These are phyloP conservation scores for Drosophila kepulauana DNA, from an alignment of 1,140 invertebrate species.

Conservation along the genomic window DNA sequence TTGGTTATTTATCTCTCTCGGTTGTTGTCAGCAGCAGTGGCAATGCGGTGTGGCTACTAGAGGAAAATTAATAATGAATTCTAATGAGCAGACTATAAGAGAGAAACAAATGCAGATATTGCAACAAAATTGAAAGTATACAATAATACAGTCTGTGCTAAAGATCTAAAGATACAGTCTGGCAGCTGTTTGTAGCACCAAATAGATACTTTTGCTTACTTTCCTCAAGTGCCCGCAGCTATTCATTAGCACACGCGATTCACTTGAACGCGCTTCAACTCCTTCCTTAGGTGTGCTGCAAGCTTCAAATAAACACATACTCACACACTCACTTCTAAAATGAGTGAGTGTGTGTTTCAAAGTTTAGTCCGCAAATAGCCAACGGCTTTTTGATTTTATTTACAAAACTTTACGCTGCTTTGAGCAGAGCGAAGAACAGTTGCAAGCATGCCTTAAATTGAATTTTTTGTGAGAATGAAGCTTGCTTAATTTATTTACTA, in stretches of 20 bases:
- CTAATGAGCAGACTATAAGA: conserved; percentile 59
- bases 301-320: not conserved
- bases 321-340: not conserved
- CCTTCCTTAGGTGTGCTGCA: conserved; percentile 38
- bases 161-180: not conserved
- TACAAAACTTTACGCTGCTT: conserved; percentile 33
- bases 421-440: conserved; percentile 17
- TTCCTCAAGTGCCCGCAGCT: conserved; percentile 36
- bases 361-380: conserved; percentile 66
- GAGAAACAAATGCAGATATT: not conserved
- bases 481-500: not conserved
- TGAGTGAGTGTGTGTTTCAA: conserved; percentile 12
- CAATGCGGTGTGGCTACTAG: not conserved
- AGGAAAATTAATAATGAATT: conserved; percentile 66
- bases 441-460: conserved; percentile 2
- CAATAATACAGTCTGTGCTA: not conserved
- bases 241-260: conserved; percentile 63
- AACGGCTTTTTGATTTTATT: conserved; percentile 33
- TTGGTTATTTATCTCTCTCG: conserved; percentile 48
- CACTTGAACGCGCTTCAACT: conserved; percentile 59
- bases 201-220: conserved; percentile 27
- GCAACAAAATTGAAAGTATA: conserved; percentile 1
- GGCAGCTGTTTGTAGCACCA: not conserved
- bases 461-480: not conserved
- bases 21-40: no score